phyloP scores from a whole-genome alignment of 2,113 vertebrate species.

The Bungarus multicinctus region DNA sequence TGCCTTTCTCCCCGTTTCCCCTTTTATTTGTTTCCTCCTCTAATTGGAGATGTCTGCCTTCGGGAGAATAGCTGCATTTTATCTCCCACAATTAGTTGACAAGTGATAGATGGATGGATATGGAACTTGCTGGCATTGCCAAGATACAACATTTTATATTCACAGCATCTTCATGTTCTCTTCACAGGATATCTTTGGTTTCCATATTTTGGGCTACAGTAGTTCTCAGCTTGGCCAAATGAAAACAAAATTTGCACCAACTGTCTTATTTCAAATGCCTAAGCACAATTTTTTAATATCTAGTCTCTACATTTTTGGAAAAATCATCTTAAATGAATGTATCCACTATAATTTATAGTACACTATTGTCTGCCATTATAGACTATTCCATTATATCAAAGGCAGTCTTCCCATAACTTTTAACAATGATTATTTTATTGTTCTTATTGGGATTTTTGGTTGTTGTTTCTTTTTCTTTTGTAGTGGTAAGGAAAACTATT shows the following conservation, averaged over 20 bases:
- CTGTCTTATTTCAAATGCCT: background rate
- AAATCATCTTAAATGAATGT: background rate
- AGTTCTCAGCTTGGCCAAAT: conserved; percentile 4
- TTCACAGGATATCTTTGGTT: background rate
- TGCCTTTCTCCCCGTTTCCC: conserved; percentile 35
- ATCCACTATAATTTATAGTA: background rate
- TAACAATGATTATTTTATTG: background rate
- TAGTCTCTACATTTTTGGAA: background rate
- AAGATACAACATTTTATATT: conserved; percentile 25
- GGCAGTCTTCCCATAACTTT: background rate
- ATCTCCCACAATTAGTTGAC: conserved; percentile 44
- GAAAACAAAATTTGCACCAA: background rate
- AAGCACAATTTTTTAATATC: background rate
- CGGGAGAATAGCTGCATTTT: conserved; percentile 37
- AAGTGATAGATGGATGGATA: conserved; percentile 35
- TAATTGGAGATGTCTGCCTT: conserved; percentile 34
- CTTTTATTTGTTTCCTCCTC: conserved; percentile 37
- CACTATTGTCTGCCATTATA: background rate
- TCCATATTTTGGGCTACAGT: background rate
- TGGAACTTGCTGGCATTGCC: background rate
- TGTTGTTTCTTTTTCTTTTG: background rate
- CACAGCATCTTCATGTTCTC: conserved; percentile 7
- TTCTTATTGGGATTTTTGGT: background rate
- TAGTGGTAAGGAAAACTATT: background rate
- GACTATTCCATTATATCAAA: background rate